These are phyloP conservation scores for Pachypanchax playfairii DNA, from an alignment of 2,113 vertebrate species.

Conservation along the genomic window DNA sequence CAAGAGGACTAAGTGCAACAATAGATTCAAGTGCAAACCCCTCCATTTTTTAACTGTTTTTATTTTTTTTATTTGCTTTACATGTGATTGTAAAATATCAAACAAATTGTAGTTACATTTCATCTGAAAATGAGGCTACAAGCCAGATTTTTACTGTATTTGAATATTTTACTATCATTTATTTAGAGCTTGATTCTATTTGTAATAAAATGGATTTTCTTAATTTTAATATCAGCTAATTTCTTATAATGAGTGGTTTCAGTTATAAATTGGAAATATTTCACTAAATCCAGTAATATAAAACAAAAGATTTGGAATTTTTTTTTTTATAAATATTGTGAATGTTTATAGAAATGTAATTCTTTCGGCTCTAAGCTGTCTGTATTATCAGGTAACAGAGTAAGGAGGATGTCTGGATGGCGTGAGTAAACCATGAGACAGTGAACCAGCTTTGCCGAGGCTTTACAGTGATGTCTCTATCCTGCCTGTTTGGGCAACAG, in stretches of 20 bases:
- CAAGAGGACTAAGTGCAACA: slow-evolving; percentile 65
- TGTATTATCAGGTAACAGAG: slow-evolving; percentile 43
- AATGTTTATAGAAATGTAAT: slow-evolving; percentile 26
- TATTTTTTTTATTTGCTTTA: slow-evolving; percentile 9
- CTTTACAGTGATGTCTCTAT: slow-evolving; percentile 56
- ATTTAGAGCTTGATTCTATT: slow-evolving; percentile 5
- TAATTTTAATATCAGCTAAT: slow-evolving; percentile 12
- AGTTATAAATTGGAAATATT: no score
- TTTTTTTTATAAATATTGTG: slow-evolving; percentile 12
- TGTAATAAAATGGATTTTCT: slow-evolving; percentile 14
- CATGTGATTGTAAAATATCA: slow-evolving; percentile 17
- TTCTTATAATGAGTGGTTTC: not conserved
- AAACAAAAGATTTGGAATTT: slow-evolving; percentile 1
- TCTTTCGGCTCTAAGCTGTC: slow-evolving; percentile 13
- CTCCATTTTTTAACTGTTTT: not conserved
- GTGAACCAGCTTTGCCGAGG: slow-evolving; percentile 53
- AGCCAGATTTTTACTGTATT: no score
- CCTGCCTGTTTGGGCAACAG: slow-evolving; percentile 59
- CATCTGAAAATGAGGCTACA: not conserved
- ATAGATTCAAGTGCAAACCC: slow-evolving; percentile 51
- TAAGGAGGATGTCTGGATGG: slow-evolving; percentile 38
- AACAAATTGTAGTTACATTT: slow-evolving; percentile 1
- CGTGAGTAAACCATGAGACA: slow-evolving; percentile 49
- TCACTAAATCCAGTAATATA: no score
- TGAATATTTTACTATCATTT: not conserved